Conservation (phyloP, 2,888 invertebrate genomes). For the Agrotis ipsilon region DNA sequence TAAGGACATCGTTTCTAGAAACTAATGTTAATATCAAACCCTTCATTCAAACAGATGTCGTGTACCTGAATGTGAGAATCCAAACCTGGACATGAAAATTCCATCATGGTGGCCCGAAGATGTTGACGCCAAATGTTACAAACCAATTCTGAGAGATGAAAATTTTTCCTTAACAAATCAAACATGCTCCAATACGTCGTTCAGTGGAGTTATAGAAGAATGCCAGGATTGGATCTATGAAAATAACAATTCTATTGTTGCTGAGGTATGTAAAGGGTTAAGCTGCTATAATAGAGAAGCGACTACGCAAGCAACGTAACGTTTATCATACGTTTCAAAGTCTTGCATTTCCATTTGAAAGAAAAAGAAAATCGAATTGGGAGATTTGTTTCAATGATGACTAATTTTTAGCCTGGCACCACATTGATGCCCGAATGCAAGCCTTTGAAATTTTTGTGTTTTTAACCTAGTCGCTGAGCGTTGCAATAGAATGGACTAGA, state of each 20-base stretch:
- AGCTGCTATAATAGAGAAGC: too few species aligned
- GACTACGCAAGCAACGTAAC: too few species aligned
- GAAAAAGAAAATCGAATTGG: background rate
- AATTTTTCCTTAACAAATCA: slow-evolving; percentile 66
- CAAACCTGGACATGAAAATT: slow-evolving; percentile 43
- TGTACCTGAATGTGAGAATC: slow-evolving; percentile 79
- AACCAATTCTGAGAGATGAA: slow-evolving; percentile 71
- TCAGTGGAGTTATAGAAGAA: slow-evolving; percentile 72
- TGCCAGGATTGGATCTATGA: slow-evolving; percentile 84
- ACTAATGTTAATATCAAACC: background rate
- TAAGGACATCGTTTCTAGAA: slow-evolving; percentile 10
- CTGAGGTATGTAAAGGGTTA: slow-evolving; percentile 71
- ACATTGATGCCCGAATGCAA: background rate
- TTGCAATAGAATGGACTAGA: background rate
- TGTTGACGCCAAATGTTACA: slow-evolving; percentile 75
- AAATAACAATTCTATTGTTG: slow-evolving; percentile 79
- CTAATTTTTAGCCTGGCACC: background rate
- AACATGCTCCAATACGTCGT: slow-evolving; percentile 77
- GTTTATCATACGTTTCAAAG: background rate
- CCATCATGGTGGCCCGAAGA: slow-evolving; percentile 82
- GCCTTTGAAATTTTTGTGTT: background rate
- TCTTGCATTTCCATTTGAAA: background rate
- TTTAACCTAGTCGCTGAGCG: background rate
- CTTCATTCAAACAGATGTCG: slow-evolving; percentile 73
- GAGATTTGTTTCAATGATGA: background rate